Evolutionary conservation across 1,140 invertebrate genomes (phyloP).

Genomic region (Acromyrmex echinatior): DNA sequence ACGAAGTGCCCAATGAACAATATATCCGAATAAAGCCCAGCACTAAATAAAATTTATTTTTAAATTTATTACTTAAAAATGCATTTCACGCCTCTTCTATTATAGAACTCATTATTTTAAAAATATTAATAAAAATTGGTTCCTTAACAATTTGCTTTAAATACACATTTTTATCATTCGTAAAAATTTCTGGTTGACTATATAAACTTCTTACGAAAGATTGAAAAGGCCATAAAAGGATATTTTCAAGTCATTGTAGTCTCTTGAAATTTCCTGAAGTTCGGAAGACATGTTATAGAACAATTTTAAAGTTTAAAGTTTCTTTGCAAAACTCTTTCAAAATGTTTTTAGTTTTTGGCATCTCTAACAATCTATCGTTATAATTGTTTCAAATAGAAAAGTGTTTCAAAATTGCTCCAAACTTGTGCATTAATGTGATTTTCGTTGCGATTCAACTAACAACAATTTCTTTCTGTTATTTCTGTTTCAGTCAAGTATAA

Average conservation of each 20-base stretch:
- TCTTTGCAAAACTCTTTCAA: constrained; percentile 16
- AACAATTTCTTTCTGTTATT: constrained; percentile 7
- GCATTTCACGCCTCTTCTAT: no score
- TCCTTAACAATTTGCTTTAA: not conserved
- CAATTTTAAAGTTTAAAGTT: constrained; percentile 22
- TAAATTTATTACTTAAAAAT: no score
- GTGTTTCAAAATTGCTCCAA: not conserved
- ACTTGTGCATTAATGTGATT: constrained; percentile 24
- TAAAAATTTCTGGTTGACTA: not conserved
- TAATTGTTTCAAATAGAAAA: constrained; percentile 6
- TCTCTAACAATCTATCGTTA: constrained; percentile 6
- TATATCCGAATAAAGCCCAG: no score
- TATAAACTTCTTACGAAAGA: not conserved
- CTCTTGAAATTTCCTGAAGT: not conserved
- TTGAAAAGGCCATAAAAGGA: constrained; percentile 9
- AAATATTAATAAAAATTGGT: not conserved
- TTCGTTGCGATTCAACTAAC: not conserved
- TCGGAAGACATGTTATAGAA: constrained; percentile 1
- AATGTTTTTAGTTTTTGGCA: constrained; percentile 6
- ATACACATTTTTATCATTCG: not conserved
- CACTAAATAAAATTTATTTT: no score
- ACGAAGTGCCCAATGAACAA: no score
- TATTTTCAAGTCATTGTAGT: constrained; percentile 16
- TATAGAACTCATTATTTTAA: not conserved
- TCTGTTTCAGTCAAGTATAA: not conserved